Percentiles rank a stretch among this genome's conserved stretches.
Conservation (phyloP, 1,140 invertebrate species). For the Trichoplusia ni region DNA sequence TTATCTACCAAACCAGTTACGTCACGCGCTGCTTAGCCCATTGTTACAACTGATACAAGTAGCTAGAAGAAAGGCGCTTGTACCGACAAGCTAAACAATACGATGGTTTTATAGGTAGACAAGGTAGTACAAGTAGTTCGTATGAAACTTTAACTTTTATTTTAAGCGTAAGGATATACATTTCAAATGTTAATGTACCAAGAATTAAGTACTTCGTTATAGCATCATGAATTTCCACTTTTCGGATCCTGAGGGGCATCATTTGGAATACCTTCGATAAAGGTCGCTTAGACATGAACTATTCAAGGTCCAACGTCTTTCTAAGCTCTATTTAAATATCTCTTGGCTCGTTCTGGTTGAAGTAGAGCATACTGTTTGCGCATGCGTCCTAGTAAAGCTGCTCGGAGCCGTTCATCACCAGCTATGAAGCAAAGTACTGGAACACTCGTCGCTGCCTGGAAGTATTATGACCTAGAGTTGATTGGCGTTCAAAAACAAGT, state of each 20-base stretch:
- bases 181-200: not conserved
- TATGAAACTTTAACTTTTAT: constrained; percentile 17
- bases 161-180: constrained; percentile 15
- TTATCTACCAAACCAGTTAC: constrained; percentile 32
- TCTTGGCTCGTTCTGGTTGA: constrained; percentile 57
- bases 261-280: not conserved
- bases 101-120: not conserved
- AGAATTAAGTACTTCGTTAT: constrained; percentile 1
- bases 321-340: constrained; percentile 44
- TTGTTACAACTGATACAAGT: constrained; percentile 31
- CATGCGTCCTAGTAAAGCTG: constrained; percentile 75
- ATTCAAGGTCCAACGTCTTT: not conserved
- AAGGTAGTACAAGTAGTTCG: not conserved
- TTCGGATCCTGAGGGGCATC: not conserved
- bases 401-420: constrained; percentile 69
- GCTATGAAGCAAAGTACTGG: constrained; percentile 77
- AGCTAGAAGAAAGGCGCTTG: not conserved
- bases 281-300: not conserved
- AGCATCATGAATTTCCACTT: constrained; percentile 10
- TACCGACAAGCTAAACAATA: not conserved
- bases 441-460: constrained; percentile 76
- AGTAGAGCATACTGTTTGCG: constrained; percentile 74
- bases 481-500: no score
- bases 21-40: constrained; percentile 40
- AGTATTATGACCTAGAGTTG: no score